phyloP scores from a whole-genome alignment of 2,888 invertebrate genomes.

The Caenorhabditis sinica region DNA sequence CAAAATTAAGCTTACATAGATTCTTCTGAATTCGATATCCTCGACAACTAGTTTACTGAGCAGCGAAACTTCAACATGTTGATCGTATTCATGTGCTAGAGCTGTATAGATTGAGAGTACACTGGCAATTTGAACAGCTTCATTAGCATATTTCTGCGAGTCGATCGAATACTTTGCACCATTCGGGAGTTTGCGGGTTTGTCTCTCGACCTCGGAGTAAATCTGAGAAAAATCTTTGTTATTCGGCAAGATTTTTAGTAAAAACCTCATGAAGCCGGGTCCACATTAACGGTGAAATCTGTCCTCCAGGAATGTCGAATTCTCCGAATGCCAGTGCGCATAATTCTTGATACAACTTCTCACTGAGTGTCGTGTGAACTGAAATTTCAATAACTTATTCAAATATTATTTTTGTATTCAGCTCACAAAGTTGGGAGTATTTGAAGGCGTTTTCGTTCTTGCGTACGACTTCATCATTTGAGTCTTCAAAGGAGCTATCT shows the following conservation, averaged over 20 bases:
- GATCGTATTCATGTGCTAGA: constrained; percentile 54
- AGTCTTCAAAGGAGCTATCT: constrained; percentile 9
- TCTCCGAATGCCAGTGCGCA: constrained; percentile 52
- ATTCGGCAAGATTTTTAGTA: background rate
- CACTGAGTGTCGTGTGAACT: constrained; percentile 56
- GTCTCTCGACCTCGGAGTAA: constrained; percentile 54
- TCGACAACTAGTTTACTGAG: constrained; percentile 54
- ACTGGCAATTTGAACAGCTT: constrained; percentile 65
- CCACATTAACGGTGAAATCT: constrained; percentile 62
- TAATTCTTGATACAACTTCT: constrained; percentile 58
- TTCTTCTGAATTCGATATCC: constrained; percentile 58
- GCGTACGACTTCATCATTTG: constrained; percentile 16
- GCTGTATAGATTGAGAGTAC: constrained; percentile 57
- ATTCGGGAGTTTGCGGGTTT: constrained; percentile 51
- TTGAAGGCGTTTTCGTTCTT: constrained; percentile 57
- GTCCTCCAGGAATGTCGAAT: constrained; percentile 54
- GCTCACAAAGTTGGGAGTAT: constrained; percentile 57
- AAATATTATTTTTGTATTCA: too few relatives aligned
- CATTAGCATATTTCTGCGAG: constrained; percentile 60
- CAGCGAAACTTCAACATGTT: constrained; percentile 45
- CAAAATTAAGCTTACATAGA: constrained; percentile 48
- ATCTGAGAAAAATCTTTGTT: constrained; percentile 23
- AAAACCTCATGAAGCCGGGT: constrained; percentile 55
- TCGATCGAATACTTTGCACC: constrained; percentile 33
- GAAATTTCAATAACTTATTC: constrained; percentile 10